Evolutionary conservation across 2,113 vertebrate genomes (phyloP), one percentile per base, ranked within the genome.

Genomic region (Serinus canaria): DNA sequence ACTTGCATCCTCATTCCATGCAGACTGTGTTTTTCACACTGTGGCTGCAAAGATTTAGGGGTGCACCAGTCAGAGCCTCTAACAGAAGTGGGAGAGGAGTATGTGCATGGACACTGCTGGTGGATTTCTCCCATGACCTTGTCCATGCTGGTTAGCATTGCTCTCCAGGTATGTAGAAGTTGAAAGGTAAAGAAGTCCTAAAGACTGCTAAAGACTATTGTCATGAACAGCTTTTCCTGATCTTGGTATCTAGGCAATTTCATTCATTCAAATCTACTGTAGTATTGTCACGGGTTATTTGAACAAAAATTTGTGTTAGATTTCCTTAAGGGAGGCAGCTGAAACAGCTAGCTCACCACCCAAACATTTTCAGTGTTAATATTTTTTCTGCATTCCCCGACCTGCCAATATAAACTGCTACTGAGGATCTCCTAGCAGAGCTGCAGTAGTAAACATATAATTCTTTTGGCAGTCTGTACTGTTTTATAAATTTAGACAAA

Each of bases 61-160:
- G 3, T 56, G n/a, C 15, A 8, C 41, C 62, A n/a, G 8, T 19
- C 8, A 23, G 49, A 55, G 2, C 10, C 16, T 77, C 21, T 39
- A 35, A 28, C 17, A 69, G 41, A 62, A 35, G 9, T 58, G 0
- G 8, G 14, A 68, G 3, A 16, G 37, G 33, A 23, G 6, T 13
- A 22, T 1, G 9, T n/a, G 7, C n/a, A 31, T 4, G 10, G 47
- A 22, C 12, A 13, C 39, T 53, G 24, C 37, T 49, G 47, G 22
- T 18, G 8, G 33, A 27, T 63, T 75, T 47, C 44, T 55, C 35
- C 11, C 0, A 3, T 19, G 15, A 35, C 19, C 8, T 24, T 33
- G 3, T 7, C 7, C 39, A 7, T 0, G 0, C 1, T 64, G 20
- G 14, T 43, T 58, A 50, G 11, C 2, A 1, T 28, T 68, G 28